Evolutionary conservation across 2,797 vertebrate genomes (phyloP).

Genomic region (Silurus aristotelis): DNA sequence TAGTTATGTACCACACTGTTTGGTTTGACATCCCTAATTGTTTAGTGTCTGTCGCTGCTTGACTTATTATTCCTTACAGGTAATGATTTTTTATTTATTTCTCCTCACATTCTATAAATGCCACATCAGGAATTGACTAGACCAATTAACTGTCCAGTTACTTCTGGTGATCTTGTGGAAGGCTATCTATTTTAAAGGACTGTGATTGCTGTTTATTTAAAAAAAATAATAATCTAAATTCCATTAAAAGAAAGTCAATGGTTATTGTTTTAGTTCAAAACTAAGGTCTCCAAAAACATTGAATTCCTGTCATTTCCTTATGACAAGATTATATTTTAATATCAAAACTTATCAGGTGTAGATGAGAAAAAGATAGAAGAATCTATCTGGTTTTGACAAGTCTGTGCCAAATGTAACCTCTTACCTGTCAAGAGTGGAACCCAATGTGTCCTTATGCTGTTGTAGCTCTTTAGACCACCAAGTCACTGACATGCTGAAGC

Average conservation of each 20-base stretch:
- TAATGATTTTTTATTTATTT: background rate
- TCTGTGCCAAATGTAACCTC: background rate
- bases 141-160: background rate
- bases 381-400: background rate
- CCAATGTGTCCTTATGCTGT: background rate
- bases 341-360: background rate
- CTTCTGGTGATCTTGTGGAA: background rate
- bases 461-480: background rate
- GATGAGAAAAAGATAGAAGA: background rate
- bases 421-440: background rate
- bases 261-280: background rate
- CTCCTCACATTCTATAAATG: background rate
- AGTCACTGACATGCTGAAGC: background rate
- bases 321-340: background rate
- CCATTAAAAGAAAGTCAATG: background rate
- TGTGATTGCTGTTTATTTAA: background rate
- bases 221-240: background rate
- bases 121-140: background rate
- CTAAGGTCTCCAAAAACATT: background rate
- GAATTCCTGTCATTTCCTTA: background rate
- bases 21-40: background rate
- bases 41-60: slow-evolving; percentile 23
- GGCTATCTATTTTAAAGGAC: background rate
- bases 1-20: slow-evolving; percentile 21
- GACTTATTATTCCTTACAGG: slow-evolving; percentile 20